Base-by-base conservation (phyloP, 2,888 invertebrate species). In the Gasteruption jaculator region DNA sequence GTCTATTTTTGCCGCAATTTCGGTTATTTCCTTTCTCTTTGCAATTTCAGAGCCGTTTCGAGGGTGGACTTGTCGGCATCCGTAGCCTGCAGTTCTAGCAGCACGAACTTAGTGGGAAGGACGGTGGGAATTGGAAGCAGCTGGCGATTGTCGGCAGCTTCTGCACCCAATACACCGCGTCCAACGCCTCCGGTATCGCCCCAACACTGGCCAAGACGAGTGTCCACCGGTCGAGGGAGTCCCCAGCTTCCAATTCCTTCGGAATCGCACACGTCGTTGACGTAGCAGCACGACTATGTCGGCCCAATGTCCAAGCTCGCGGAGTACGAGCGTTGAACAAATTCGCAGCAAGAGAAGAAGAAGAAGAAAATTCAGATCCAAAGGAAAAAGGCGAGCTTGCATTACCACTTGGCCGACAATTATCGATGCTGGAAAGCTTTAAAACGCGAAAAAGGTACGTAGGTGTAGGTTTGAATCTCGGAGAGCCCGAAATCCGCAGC, bases 181-280 rank as follows among this genome's bases (percentile, higher is more conserved):
- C 73, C 80, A 22, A 87, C 86, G 27, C 88, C 88, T 31, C 86
- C 88, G 33, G 76, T 81, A 24, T 86, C 87, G 24, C 88, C 88
- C 15, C 80, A 82, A 34, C 82, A 82, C 45, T 80, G 79, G 48
- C 76, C 81, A 7, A 51, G 68, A 5, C 57, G 66, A 18, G 48
- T 56, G 12, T 58, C 65, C 38, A 44, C 41, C n/a, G n/a, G n/a
- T 35, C 51, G 63, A 20, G 60, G 61, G 40, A 48, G 59, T 18
- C 46, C 61, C 21, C 55, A 61, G 42, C 41, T 66, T 32, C 63
- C 62, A 8, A 52, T 56, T 24, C 55, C 56, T 33, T 50, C 57
- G 6, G 65, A 66, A 45, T 56, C 58, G 31, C 55, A 57, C 11
- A 55, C 65, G 29, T 56, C 62, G 43, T 46, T 60, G 35, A 58